phyloP scores from a whole-genome alignment of 1,140 invertebrate species.

The Aphis craccivora region DNA sequence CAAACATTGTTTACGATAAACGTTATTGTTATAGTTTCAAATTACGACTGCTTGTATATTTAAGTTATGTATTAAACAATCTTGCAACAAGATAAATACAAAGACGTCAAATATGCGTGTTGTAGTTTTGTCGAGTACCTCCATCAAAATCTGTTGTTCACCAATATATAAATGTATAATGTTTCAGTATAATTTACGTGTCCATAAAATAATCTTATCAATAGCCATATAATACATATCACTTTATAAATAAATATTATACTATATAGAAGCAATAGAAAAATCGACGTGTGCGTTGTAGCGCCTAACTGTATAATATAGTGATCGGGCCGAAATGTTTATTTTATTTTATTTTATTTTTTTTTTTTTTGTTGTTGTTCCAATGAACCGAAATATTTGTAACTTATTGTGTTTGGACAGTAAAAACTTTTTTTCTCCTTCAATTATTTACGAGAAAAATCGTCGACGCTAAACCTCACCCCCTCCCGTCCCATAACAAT shows the following conservation, averaged over 20 bases:
- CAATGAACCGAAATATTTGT: background rate
- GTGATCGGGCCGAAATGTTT: background rate
- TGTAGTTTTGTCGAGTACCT: background rate
- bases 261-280: background rate
- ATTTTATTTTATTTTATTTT: no score
- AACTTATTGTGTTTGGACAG: background rate
- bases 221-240: background rate
- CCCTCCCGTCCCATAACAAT: background rate
- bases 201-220: background rate
- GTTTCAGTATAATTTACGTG: background rate
- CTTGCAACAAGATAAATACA: background rate
- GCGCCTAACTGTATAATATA: background rate
- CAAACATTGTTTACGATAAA: constrained; percentile 3
- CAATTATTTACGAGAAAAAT: constrained; percentile 42
- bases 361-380: background rate
- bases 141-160: background rate
- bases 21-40: constrained; percentile 20
- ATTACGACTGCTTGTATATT: background rate
- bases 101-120: background rate
- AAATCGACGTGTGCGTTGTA: background rate
- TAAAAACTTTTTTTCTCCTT: constrained; percentile 26
- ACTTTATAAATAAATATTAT: background rate
- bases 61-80: constrained; percentile 14
- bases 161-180: background rate
- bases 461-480: background rate